These are phyloP conservation scores for Bellardia bayeri DNA, from an alignment of 2,888 invertebrate species.

Conservation along the genomic window DNA sequence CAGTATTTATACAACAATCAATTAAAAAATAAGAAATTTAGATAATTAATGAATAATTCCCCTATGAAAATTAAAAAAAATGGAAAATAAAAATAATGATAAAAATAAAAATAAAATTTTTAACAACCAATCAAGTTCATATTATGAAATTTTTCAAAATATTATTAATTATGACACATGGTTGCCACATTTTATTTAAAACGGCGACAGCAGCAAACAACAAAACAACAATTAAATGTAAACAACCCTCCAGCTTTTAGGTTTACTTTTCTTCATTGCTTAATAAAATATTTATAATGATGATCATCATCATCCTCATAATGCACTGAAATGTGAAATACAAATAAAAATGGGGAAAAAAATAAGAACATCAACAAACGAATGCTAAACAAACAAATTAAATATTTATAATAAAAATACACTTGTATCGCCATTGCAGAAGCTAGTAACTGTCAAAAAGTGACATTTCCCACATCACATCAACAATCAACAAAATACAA, in stretches of 20 bases:
- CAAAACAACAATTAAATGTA: conserved; percentile 37
- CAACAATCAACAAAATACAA: conserved; percentile 60
- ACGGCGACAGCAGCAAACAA: conserved; percentile 28
- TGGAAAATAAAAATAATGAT: conserved; percentile 1
- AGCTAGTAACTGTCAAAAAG: conserved; percentile 79
- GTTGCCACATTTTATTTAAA: conserved; percentile 66
- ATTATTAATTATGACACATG: conserved; percentile 67
- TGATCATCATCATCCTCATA: conserved; percentile 38
- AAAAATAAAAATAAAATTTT: too few relatives aligned
- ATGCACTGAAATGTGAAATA: conserved; percentile 27
- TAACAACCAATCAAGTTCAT: conserved; percentile 28
- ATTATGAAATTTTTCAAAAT: conserved; percentile 23
- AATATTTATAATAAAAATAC: conserved; percentile 73
- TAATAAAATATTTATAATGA: conserved; percentile 56
- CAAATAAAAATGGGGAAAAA: conserved; percentile 1
- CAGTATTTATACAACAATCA: conserved; percentile 12
- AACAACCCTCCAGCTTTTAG: conserved; percentile 55
- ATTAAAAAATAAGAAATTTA: neutral
- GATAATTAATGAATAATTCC: neutral
- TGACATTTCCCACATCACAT: conserved; percentile 82
- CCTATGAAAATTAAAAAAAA: neutral
- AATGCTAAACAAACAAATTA: conserved; percentile 72
- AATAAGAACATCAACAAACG: conserved; percentile 29
- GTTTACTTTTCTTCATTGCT: neutral
- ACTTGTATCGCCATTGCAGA: conserved; percentile 72